These are phyloP conservation scores for Brachionus manjavacas DNA, from an alignment of 1,140 invertebrate species.

Conservation along the genomic window DNA sequence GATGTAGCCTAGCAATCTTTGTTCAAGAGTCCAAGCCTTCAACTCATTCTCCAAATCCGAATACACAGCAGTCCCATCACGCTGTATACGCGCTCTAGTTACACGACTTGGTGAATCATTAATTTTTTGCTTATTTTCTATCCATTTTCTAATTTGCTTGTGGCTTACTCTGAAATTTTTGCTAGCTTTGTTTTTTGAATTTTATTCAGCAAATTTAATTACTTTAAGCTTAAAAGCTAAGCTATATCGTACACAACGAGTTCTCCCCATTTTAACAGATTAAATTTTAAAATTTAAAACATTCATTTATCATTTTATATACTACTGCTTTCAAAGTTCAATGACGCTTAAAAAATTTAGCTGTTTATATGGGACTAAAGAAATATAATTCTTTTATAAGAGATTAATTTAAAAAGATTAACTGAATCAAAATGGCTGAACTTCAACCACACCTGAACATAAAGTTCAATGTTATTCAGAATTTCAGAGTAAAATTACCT, in stretches of 20 bases:
- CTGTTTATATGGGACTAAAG: too few species aligned
- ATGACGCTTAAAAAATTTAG: too few species aligned
- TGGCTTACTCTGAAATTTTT: neutral
- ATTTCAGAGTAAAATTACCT: slow-evolving; percentile 7
- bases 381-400: too few species aligned
- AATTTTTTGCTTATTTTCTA: neutral
- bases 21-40: slow-evolving; percentile 5
- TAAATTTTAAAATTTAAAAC: neutral
- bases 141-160: neutral
- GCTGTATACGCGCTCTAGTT: neutral
- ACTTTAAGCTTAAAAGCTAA: neutral
- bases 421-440: too few species aligned
- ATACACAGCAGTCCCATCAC: neutral
- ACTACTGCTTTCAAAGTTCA: too few species aligned
- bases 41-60: neutral
- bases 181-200: neutral
- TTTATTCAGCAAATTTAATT: neutral
- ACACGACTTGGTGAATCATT: neutral
- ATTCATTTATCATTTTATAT: neutral
- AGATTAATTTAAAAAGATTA: too few species aligned
- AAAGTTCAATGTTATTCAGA: slow-evolving; percentile 14
- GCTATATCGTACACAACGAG: neutral
- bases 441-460: slow-evolving; percentile 2
- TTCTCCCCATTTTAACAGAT: neutral
- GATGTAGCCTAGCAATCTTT: slow-evolving; percentile 1